These are phyloP conservation scores for Idris sp. DNA, from an alignment of 1,140 invertebrate species.

Conservation along the genomic window DNA sequence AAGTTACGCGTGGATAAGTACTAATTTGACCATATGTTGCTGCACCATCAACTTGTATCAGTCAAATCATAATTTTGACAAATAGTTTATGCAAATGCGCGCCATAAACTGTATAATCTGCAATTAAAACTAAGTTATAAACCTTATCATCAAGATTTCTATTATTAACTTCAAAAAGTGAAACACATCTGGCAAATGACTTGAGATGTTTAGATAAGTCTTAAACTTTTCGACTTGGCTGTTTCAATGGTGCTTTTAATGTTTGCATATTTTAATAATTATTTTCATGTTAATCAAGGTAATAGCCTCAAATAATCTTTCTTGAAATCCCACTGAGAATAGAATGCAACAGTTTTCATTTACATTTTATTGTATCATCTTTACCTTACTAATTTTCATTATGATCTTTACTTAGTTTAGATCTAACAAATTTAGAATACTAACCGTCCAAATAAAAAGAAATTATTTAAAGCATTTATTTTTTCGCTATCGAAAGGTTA, in stretches of 20 bases:
- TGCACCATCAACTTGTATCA: no score
- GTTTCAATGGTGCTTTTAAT: slow-evolving; percentile 11
- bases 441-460: no score
- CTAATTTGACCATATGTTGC: slow-evolving; percentile 29
- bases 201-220: slow-evolving; percentile 26
- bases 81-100: slow-evolving; percentile 56
- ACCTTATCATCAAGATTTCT: slow-evolving; percentile 23
- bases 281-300: no score
- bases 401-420: no score
- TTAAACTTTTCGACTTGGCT: slow-evolving; percentile 29
- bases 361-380: no score
- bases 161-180: slow-evolving; percentile 43
- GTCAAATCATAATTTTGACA: no score
- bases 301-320: no score
- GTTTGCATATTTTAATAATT: slow-evolving; percentile 36
- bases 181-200: slow-evolving; percentile 25
- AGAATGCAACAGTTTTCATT: no score
- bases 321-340: no score
- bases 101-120: slow-evolving; percentile 47
- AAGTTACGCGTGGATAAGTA: slow-evolving; percentile 13
- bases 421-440: no score
- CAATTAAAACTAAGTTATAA: slow-evolving; percentile 35
- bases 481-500: not conserved
- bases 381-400: no score
- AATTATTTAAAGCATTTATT: not conserved